Base-by-base conservation (phyloP, 2,888 invertebrate genomes). In the Eudemis profundana region DNA sequence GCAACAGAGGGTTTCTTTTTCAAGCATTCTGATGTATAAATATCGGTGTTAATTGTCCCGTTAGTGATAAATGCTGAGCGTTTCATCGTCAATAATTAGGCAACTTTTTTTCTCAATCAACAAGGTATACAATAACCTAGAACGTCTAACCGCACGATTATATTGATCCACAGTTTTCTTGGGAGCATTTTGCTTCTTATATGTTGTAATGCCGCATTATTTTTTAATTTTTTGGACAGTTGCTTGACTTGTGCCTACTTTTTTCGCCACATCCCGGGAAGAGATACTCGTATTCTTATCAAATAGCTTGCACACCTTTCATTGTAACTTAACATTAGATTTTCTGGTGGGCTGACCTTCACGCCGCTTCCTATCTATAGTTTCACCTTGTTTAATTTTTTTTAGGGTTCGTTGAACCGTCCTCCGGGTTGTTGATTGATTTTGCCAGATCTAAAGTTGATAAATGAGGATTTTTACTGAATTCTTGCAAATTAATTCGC, bases 11-110 rank as follows among this genome's bases (percentile, higher is more conserved):
- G 17, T 23, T 23, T 5, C 23, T 47, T 23, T 23, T 23, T 47
- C 47, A 47, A 47, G 23, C 23, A 23, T 47, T 47, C 23, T 29
- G 50, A 29, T 50, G n/a, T 50, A 12, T 17, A 50, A 29, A 50
- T 17, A 12, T 29, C 15, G 15, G 29, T 49, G 49, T 29, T 46
- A n/a, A 21, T 42, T n/a, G n/a, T 46, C 23, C 23, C 47, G 23
- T 21, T 23, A 47, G 47, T 47, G 4, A 47, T 2, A 23, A 46
- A 23, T 14, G 23, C 21, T 46, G 23, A n/a, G 8, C 40, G 50
- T 50, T 50, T 50, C 50, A 33, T 36, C 33, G n/a, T 36, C 50
- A 12, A 50, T 50, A 19, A 49, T 49, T 49, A 49, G 27, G 15
- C 27, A 49, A 29, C 15, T 14, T 15, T 49, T 49, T 49, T 29